Conservation (phyloP, 2,888 invertebrate genomes). For the Phalera bucephala region DNA sequence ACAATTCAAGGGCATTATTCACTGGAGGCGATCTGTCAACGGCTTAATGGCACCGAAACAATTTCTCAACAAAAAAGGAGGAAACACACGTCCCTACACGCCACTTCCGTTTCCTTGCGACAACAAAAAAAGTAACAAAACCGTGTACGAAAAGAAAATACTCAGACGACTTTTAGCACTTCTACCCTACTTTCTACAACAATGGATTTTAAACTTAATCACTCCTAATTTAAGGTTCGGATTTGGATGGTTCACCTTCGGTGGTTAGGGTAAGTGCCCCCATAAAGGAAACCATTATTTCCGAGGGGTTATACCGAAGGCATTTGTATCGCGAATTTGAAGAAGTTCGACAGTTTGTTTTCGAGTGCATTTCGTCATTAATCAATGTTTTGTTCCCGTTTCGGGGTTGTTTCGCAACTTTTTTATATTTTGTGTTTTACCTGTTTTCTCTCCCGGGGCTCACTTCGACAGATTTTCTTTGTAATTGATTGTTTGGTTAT, state of each 20-base stretch:
- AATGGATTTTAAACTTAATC: constrained; percentile 26
- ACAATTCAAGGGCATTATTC: constrained; percentile 75
- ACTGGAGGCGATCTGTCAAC: constrained; percentile 77
- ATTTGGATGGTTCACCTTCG: constrained; percentile 14
- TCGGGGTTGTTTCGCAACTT: constrained; percentile 40
- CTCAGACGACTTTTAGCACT: constrained; percentile 50
- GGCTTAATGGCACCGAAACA: constrained; percentile 81
- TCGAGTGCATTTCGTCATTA: constrained; percentile 82
- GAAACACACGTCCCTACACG: constrained; percentile 76
- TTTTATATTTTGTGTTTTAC: constrained; percentile 72
- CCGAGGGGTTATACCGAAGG: constrained; percentile 73
- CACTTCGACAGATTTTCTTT: constrained; percentile 66
- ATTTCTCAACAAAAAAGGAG: constrained; percentile 79
- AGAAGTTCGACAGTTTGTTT: constrained; percentile 83
- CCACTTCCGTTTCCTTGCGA: constrained; percentile 71
- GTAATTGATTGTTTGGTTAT: constrained; percentile 73
- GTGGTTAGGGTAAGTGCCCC: constrained; percentile 41
- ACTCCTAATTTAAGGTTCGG: neutral
- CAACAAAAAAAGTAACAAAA: constrained; percentile 75
- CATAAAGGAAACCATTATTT: constrained; percentile 81
- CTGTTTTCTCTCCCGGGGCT: constrained; percentile 61
- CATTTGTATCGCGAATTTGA: constrained; percentile 82
- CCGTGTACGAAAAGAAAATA: constrained; percentile 60
- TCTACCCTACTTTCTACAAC: constrained; percentile 43
- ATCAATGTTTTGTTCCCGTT: constrained; percentile 79